These are phyloP conservation scores for Notocelia uddmanniana DNA, from an alignment of 2,888 invertebrate species.

Conservation along the genomic window DNA sequence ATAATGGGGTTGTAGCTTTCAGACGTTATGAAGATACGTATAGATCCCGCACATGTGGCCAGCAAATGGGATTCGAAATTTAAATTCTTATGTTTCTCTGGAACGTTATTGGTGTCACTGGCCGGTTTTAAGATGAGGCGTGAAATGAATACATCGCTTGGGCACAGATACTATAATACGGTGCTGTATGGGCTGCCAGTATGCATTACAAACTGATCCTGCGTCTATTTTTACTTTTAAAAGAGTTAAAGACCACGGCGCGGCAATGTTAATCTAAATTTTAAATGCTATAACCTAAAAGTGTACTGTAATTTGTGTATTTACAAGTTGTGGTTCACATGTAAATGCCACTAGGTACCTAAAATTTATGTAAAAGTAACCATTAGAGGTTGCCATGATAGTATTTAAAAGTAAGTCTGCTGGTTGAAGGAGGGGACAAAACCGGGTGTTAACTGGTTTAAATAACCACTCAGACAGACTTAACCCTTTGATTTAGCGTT, in stretches of 20 bases:
- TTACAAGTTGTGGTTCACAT: too few relatives aligned
- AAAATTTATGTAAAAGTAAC: not conserved
- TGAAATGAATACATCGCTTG: slow-evolving; percentile 28
- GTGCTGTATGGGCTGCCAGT: slow-evolving; percentile 15
- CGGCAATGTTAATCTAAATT: not conserved
- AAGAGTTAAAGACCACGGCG: slow-evolving; percentile 8
- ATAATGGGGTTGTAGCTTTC: slow-evolving; percentile 31
- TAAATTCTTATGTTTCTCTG: slow-evolving; percentile 29
- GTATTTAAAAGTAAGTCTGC: not conserved
- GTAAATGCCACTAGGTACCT: too few relatives aligned
- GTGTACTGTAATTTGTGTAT: not conserved
- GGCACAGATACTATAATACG: slow-evolving; percentile 19
- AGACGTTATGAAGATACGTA: slow-evolving; percentile 23
- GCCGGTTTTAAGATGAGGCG: slow-evolving; percentile 31
- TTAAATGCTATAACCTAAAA: not conserved
- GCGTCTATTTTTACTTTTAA: slow-evolving; percentile 22
- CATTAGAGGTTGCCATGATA: not conserved
- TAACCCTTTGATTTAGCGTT: slow-evolving; percentile 38
- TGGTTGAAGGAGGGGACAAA: not conserved
- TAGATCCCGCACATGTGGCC: slow-evolving; percentile 42
- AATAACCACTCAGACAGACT: slow-evolving; percentile 19
- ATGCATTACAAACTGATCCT: slow-evolving; percentile 18
- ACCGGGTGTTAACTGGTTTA: slow-evolving; percentile 12
- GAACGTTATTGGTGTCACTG: slow-evolving; percentile 32
- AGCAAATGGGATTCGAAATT: slow-evolving; percentile 39